Percentiles rank a stretch among this genome's conserved stretches.
Evolutionary conservation across 2,888 invertebrate genomes (phyloP).

Genomic region (Eudasyphora cyanicolor): DNA sequence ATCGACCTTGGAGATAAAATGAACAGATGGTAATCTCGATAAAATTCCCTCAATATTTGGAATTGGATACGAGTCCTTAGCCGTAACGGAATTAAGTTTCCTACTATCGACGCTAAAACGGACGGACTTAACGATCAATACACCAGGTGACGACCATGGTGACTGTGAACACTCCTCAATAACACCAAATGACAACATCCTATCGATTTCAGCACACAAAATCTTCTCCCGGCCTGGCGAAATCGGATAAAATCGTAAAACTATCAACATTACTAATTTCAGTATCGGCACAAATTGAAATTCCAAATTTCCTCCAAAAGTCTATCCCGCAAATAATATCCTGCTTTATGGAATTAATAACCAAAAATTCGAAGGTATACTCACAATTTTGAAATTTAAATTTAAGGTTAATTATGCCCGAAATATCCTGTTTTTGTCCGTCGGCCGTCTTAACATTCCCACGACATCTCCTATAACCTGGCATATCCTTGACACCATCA

Average conservation of each 20-base stretch:
- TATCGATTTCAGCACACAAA: too few species aligned
- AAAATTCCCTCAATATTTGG: conserved; percentile 23
- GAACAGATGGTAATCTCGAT: conserved; percentile 7
- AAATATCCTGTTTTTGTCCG: not conserved
- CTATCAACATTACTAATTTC: not conserved
- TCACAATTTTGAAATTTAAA: too few species aligned
- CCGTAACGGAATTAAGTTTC: conserved; percentile 20
- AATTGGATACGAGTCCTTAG: conserved; percentile 22
- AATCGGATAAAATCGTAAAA: not conserved
- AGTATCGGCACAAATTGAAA: not conserved
- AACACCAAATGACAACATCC: conserved; percentile 7
- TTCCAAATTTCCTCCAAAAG: conserved; percentile 2
- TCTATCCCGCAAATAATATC: conserved; percentile 15
- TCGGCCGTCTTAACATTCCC: not conserved
- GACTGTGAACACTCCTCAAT: conserved; percentile 31
- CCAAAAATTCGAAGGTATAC: not conserved
- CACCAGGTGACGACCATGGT: too few species aligned
- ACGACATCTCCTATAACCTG: not conserved
- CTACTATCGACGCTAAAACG: conserved; percentile 26
- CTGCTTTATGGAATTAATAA: not conserved
- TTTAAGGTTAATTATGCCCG: not conserved
- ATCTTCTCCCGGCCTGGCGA: not conserved
- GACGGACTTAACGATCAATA: not conserved
- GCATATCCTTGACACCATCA: not conserved
- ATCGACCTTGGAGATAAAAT: not conserved